Base-by-base conservation (phyloP, 2,888 invertebrate genomes). In the Anthrax anthrax region DNA sequence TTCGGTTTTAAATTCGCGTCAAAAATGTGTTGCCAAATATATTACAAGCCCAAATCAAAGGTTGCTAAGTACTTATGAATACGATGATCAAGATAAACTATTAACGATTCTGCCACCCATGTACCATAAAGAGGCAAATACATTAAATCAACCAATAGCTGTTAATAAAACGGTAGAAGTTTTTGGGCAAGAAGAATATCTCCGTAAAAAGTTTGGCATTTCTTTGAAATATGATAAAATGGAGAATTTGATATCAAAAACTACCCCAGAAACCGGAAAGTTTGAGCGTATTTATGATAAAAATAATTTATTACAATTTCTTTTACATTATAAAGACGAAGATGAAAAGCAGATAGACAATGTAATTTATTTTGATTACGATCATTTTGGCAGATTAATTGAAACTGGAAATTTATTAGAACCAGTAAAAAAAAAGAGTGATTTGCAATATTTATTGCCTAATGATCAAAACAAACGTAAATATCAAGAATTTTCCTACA, bases 71-170 rank as follows among this genome's bases (percentile, higher is more conserved):
- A 49, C 49, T 1, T 47, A 39, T 18, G 52, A 56, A 18, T 50
- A 52, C 23, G 44, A 55, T 34, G 40, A 39, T 1, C 34, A 54
- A 27, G 8, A 27, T 14, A 47, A 44, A 10, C 27, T 53, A 9
- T n/a, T 51, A 2, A 51, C 52, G 34, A 42, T 47, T 13, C 38
- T 56, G 2, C 55, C 56, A 10, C 56, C 56, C 39, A 13, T 49
- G 2, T 56, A 54, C 37, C 55, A 55, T 40, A 44, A 52, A 37
- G 39, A 41, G 23, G 46, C 49, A 9, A 46, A 47, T 10, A 54
- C 47, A 2, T 43, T 41, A 16, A n/a, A n/a, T n/a, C n/a, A n/a
- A n/a, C n/a, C n/a, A n/a, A n/a, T n/a, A n/a, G n/a, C n/a, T n/a
- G n/a, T n/a, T n/a, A n/a, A n/a, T n/a, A n/a, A n/a, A n/a, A n/a